Base-by-base conservation (phyloP, 2,888 invertebrate species). In the Lacanobia wlatinum region DNA sequence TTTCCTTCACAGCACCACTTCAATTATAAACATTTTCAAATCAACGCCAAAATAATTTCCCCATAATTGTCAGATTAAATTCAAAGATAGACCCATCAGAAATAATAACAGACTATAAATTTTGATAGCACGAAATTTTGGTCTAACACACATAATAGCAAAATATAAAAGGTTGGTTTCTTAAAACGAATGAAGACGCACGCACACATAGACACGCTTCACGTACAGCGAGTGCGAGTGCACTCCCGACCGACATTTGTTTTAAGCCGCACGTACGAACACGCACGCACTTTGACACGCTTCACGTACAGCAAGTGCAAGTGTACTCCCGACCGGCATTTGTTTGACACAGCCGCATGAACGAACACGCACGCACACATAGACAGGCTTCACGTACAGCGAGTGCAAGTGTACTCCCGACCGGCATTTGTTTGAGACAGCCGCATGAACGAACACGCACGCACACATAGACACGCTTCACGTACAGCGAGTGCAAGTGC, bases 71-170 rank as follows among this genome's bases (percentile, higher is more conserved):
- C n/a, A 38, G 66, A 75, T 75, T 56, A 73, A 70, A 73, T 75
- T 71, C 66, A 46, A 43, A 81, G 73, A 74, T 79, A 79, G 71
- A 72, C 21, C 43, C 64, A 79, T 83, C 71, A 78, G 52, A 78
- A 73, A 73, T 84, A 70, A 83, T 83, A 76, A 68, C 70, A 40
- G 70, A 46, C 72, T 55, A 70, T 84, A 53, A 59, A 82, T 71
- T 72, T 74, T 74, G 60, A 79, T 63, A 55, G 59, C 71, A 43
- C 28, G 10, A 67, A 82, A 73, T 74, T 56, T 58, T 66, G 59
- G 58, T 70, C 70, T 69, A 68, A 58, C 50, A 0, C 9, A 43
- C 12, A 16, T 1, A 16, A 34, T 4, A 23, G 1, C 2, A 10
- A 43, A 0, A 6, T 16, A 2, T n/a, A 73, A 48, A 58, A 73